Evolutionary conservation across 2,888 invertebrate species (phyloP).

Genomic region (Cosmopolites sordidus): DNA sequence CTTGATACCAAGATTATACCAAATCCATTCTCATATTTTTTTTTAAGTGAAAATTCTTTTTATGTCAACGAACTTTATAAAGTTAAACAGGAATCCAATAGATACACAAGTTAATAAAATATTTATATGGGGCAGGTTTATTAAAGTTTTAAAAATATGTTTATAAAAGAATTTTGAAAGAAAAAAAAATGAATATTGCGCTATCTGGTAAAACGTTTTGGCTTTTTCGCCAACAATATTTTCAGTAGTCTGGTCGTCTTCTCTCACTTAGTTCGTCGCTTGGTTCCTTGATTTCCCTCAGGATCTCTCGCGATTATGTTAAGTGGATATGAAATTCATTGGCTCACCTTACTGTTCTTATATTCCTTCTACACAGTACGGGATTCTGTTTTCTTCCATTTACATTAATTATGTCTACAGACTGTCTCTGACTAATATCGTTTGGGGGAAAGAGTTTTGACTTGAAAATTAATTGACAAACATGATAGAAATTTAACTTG

Average conservation of each 20-base stretch:
- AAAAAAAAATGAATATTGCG: background rate
- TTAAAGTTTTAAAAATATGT: too few species aligned
- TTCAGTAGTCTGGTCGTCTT: conserved; percentile 18
- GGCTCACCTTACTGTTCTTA: conserved; percentile 33
- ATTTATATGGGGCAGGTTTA: too few species aligned
- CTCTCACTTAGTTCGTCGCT: conserved; percentile 24
- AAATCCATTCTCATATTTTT: too few species aligned
- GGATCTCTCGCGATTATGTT: conserved; percentile 48
- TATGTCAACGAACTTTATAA: too few species aligned
- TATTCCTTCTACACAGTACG: conserved; percentile 9
- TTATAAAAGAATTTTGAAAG: too few species aligned
- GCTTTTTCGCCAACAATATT: conserved; percentile 8
- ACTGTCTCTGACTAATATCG: background rate
- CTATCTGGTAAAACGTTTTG: background rate
- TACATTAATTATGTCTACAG: conserved; percentile 4
- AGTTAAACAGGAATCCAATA: too few species aligned
- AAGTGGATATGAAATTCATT: conserved; percentile 48
- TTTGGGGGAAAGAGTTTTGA: background rate
- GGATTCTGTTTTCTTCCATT: conserved; percentile 5
- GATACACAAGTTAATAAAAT: too few species aligned
- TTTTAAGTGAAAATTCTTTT: too few species aligned
- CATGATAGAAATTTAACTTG: background rate
- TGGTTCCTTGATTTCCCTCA: conserved; percentile 46
- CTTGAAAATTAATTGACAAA: conserved; percentile 1
- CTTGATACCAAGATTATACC: too few species aligned